A percentile compares a stretch with the other conserved stretches of the same genome.
Evolutionary conservation across 2,113 vertebrate genomes (phyloP).

Genomic region (Calyptomena viridis): DNA sequence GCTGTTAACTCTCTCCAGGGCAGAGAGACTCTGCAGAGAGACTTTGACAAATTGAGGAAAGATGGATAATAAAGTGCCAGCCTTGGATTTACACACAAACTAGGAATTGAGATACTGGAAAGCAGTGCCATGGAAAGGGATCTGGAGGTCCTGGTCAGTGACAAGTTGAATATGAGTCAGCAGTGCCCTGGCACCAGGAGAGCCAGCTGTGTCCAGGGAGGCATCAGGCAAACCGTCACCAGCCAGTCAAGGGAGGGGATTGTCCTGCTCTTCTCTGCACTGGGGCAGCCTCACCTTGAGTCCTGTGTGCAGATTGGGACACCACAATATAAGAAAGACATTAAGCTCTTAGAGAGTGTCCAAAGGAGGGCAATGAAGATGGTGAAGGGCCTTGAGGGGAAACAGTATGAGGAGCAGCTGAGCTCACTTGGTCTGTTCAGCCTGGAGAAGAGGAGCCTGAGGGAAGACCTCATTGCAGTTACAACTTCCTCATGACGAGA

Average conservation of each 20-base stretch:
- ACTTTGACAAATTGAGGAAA: background rate
- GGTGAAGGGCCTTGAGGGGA: background rate
- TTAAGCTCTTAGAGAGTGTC: background rate
- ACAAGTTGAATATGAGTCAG: background rate
- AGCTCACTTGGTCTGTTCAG: background rate
- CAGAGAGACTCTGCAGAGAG: background rate
- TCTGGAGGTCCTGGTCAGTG: background rate
- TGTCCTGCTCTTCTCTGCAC: background rate
- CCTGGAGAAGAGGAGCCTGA: background rate
- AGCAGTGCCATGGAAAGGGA: fast-evolving
- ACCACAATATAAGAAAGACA: fast-evolving
- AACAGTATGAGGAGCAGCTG: background rate
- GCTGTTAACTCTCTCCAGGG: background rate
- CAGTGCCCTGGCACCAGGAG: background rate
- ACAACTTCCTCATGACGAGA: background rate
- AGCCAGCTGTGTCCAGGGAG: background rate
- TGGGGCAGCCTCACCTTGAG: fast-evolving
- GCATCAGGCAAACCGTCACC: background rate
- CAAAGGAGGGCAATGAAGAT: background rate
- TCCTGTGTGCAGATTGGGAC: background rate
- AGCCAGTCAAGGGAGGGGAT: fast-evolving
- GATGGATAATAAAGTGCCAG: too few relatives aligned
- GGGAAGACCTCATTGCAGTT: background rate
- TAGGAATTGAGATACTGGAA: background rate
- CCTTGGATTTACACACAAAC: fast-evolving